A percentile compares a stretch with the other conserved stretches of the same genome.
Evolutionary conservation across 2,888 invertebrate species (phyloP).

Genomic region (Eustalomyia histrio): DNA sequence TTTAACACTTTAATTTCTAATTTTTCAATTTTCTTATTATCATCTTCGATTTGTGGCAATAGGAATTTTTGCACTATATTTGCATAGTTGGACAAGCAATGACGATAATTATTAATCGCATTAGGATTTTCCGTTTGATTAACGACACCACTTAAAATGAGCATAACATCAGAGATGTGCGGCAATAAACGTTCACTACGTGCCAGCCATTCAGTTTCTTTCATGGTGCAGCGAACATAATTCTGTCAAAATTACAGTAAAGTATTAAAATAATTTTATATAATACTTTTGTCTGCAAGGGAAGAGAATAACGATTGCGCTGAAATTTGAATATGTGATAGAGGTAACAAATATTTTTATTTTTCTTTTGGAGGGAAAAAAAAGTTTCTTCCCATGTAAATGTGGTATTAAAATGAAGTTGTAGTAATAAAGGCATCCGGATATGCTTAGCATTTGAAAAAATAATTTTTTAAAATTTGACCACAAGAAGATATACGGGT

Average conservation of each 20-base stretch:
- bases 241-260: conserved; percentile 64
- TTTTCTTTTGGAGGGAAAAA: no score
- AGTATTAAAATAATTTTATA: neutral
- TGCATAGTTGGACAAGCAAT: conserved; percentile 72
- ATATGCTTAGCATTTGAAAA: no score
- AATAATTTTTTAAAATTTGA: no score
- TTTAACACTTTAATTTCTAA: conserved; percentile 70
- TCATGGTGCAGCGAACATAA: conserved; percentile 73
- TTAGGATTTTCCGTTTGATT: conserved; percentile 70
- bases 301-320: no score
- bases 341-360: no score
- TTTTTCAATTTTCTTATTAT: conserved; percentile 69
- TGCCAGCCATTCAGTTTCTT: conserved; percentile 74
- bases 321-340: no score
- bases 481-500: no score
- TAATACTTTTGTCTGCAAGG: no score
- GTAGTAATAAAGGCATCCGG: no score
- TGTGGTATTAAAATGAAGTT: no score
- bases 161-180: conserved; percentile 72
- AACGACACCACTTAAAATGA: conserved; percentile 71
- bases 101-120: conserved; percentile 71
- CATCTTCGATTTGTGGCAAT: conserved; percentile 68
- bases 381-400: no score
- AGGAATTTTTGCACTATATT: conserved; percentile 71
- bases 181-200: conserved; percentile 70